Conservation (phyloP, 2,113 vertebrate genomes). For the Amphilophus citrinellus region DNA sequence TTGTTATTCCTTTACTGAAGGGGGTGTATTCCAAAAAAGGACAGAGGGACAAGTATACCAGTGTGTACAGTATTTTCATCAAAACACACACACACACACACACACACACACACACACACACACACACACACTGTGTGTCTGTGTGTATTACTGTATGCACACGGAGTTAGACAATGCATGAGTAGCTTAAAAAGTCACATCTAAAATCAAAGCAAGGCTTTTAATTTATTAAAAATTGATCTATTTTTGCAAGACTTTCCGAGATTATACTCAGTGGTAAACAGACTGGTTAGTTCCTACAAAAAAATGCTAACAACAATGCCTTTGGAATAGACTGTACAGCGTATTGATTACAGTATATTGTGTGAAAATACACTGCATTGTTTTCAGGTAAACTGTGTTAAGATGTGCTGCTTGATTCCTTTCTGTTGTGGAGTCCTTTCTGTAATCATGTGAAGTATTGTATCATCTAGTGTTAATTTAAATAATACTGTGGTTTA, state of each 20-base stretch:
- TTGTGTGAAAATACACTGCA: constrained; percentile 67
- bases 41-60: constrained; percentile 27
- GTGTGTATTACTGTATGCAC: constrained; percentile 37
- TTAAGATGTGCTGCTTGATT: constrained; percentile 71
- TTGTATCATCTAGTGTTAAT: constrained; percentile 68
- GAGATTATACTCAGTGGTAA: constrained; percentile 62
- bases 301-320: constrained; percentile 65
- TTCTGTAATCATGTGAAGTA: constrained; percentile 71
- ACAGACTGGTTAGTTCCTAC: constrained; percentile 54
- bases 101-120: background rate
- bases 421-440: constrained; percentile 72
- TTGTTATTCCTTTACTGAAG: constrained; percentile 64
- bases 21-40: constrained; percentile 57
- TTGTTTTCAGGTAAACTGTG: constrained; percentile 76
- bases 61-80: constrained; percentile 57
- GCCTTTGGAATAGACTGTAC: constrained; percentile 77
- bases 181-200: constrained; percentile 60
- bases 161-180: constrained; percentile 67
- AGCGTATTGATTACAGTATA: constrained; percentile 69
- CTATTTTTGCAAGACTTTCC: constrained; percentile 81
- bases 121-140: constrained; percentile 6
- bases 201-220: constrained; percentile 63
- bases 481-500: constrained; percentile 70
- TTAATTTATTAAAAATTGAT: constrained; percentile 70
- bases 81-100: background rate